Evolutionary conservation across 2,113 vertebrate genomes (phyloP).

Genomic region (Dunckerocampus dactyliophorus): DNA sequence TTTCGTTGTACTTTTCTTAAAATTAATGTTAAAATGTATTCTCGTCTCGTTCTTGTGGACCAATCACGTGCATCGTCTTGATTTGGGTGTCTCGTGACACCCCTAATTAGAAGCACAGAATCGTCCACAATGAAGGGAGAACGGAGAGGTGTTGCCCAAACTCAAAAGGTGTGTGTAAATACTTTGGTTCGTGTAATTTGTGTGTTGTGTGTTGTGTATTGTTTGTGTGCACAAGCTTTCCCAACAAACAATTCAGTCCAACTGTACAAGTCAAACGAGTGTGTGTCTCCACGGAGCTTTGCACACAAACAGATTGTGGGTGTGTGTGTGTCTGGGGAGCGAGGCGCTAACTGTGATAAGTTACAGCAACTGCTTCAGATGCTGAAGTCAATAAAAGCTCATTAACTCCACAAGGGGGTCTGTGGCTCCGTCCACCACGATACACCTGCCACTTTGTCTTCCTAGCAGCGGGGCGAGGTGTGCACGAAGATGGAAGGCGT

Average conservation of each 20-base stretch:
- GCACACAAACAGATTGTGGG: slow-evolving; percentile 4
- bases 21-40: no score
- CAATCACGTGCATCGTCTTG: no score
- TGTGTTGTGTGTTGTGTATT: no score
- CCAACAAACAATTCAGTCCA: not conserved
- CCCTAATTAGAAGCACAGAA: no score
- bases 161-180: not conserved
- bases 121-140: not conserved
- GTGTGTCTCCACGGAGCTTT: slow-evolving; percentile 22
- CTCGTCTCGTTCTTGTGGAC: no score
- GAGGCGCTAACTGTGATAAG: slow-evolving; percentile 64
- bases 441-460: slow-evolving; percentile 61
- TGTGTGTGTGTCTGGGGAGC: slow-evolving; percentile 22
- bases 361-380: slow-evolving; percentile 62
- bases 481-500: slow-evolving; percentile 6
- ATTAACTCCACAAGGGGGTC: slow-evolving; percentile 67
- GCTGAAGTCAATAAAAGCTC: slow-evolving; percentile 70
- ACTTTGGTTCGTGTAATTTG: not conserved
- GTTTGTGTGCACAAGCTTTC: slow-evolving; percentile 5
- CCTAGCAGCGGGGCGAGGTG: slow-evolving; percentile 19
- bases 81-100: no score
- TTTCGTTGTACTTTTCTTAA: no score
- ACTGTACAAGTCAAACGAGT: slow-evolving; percentile 3
- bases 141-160: not conserved
- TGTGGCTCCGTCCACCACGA: slow-evolving; percentile 54